Percentiles rank a stretch among this genome's conserved stretches.
Conservation (phyloP, 2,888 invertebrate genomes). For the Ophion ventricosus region DNA sequence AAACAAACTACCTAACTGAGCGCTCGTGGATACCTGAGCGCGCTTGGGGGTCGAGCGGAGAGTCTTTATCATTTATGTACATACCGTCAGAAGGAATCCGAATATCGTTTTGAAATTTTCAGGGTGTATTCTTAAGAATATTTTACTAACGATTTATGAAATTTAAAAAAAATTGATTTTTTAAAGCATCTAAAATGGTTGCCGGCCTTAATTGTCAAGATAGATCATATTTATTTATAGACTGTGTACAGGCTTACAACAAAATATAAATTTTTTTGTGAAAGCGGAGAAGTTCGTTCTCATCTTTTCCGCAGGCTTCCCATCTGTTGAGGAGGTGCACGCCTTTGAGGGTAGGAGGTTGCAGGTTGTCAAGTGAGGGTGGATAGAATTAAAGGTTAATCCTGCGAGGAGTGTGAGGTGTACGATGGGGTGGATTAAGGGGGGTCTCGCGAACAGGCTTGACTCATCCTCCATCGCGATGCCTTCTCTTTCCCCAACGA, state of each 20-base stretch:
- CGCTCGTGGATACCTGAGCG: too few species aligned
- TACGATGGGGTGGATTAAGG: conserved; percentile 37
- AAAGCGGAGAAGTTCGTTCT: conserved; percentile 4
- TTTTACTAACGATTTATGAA: too few species aligned
- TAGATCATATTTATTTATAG: background rate
- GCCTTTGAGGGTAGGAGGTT: conserved; percentile 44
- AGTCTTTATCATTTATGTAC: too few species aligned
- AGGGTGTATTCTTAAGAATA: too few species aligned
- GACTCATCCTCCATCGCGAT: conserved; percentile 52
- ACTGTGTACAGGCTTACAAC: background rate
- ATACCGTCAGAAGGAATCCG: too few species aligned
- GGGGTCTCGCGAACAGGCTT: conserved; percentile 56
- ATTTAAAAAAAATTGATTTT: too few species aligned
- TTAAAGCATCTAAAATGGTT: too few species aligned
- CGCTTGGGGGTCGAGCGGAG: too few species aligned
- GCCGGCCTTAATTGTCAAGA: background rate
- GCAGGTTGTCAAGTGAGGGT: conserved; percentile 72
- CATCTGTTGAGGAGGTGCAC: conserved; percentile 26
- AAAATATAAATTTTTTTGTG: conserved; percentile 8
- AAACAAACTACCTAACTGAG: too few species aligned
- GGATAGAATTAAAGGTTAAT: conserved; percentile 83
- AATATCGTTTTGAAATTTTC: too few species aligned
- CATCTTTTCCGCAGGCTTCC: background rate
- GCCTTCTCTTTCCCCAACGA: conserved; percentile 30
- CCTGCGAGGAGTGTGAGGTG: conserved; percentile 71